phyloP scores from a whole-genome alignment of 2,113 vertebrate genomes.

The Nannobrachium achirus region DNA sequence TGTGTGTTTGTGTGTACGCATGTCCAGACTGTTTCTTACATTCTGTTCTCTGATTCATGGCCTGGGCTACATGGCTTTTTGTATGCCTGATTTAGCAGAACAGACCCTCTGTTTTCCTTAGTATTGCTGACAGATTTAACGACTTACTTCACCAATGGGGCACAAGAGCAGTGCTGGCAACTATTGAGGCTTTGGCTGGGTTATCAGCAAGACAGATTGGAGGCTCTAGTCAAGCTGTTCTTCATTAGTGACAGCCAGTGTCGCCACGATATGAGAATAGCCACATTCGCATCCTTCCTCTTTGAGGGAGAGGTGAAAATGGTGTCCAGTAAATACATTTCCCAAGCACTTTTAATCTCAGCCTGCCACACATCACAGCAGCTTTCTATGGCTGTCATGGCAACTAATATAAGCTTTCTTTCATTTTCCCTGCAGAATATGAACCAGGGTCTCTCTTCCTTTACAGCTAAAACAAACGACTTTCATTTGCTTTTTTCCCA shows the following conservation, averaged over 20 bases:
- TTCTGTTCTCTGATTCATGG: constrained; percentile 67
- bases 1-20: constrained; percentile 27
- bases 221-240: constrained; percentile 63
- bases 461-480: constrained; percentile 27
- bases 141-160: constrained; percentile 56
- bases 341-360: constrained; percentile 26
- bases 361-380: constrained; percentile 26
- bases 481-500: background rate
- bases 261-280: constrained; percentile 47
- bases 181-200: constrained; percentile 54
- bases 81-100: constrained; percentile 66
- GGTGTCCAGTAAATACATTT: constrained; percentile 43
- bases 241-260: constrained; percentile 55
- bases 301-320: constrained; percentile 44
- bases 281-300: constrained; percentile 34
- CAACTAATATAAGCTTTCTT: constrained; percentile 60
- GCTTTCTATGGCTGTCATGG: constrained; percentile 56
- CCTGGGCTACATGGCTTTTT: constrained; percentile 45
- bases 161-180: constrained; percentile 54
- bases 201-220: constrained; percentile 66
- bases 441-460: constrained; percentile 35
- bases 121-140: constrained; percentile 68
- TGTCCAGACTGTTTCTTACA: constrained; percentile 38
- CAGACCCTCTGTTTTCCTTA: constrained; percentile 57
- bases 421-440: constrained; percentile 47